Percentiles rank a stretch among this genome's conserved stretches.
Conservation (phyloP, 2,888 invertebrate species). For the Dicranocentrus wangi region DNA sequence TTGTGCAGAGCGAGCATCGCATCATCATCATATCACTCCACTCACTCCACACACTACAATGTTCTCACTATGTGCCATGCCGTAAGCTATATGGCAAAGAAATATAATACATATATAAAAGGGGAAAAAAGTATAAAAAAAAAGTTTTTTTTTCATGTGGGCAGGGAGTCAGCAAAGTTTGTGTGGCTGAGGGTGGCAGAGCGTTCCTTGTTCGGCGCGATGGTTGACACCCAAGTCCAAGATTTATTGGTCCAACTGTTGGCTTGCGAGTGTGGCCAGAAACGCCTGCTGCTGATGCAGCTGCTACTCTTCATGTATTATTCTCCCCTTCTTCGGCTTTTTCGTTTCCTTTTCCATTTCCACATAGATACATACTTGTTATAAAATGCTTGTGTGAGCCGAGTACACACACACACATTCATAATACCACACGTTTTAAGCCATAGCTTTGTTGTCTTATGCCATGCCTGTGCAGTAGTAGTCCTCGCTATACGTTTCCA, state of each 20-base stretch:
- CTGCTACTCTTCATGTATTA: slow-evolving; percentile 66
- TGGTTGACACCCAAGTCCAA: slow-evolving; percentile 73
- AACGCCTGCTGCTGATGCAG: slow-evolving; percentile 71
- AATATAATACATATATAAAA: neutral
- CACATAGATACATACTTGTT: slow-evolving; percentile 8
- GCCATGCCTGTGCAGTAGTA: no score
- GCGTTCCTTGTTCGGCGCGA: slow-evolving; percentile 73
- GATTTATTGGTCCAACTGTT: slow-evolving; percentile 73
- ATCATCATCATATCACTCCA: no score
- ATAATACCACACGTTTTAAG: no score
- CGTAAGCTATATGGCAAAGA: slow-evolving; percentile 40
- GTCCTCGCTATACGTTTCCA: no score
- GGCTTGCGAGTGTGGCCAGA: slow-evolving; percentile 72
- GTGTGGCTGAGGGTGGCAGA: slow-evolving; percentile 73
- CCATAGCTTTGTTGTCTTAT: no score
- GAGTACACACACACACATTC: neutral
- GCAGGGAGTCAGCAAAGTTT: slow-evolving; percentile 64
- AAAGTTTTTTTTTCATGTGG: slow-evolving; percentile 65
- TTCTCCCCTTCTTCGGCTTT: slow-evolving; percentile 45
- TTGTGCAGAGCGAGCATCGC: neutral
- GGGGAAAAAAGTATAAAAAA: slow-evolving; percentile 37
- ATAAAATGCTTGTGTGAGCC: neutral
- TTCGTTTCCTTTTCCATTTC: slow-evolving; percentile 62
- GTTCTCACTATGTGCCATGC: slow-evolving; percentile 15
- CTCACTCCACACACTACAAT: neutral